Evolutionary conservation across 2,113 vertebrate genomes (phyloP).

Genomic region (Phalacrocorax aristotelis): DNA sequence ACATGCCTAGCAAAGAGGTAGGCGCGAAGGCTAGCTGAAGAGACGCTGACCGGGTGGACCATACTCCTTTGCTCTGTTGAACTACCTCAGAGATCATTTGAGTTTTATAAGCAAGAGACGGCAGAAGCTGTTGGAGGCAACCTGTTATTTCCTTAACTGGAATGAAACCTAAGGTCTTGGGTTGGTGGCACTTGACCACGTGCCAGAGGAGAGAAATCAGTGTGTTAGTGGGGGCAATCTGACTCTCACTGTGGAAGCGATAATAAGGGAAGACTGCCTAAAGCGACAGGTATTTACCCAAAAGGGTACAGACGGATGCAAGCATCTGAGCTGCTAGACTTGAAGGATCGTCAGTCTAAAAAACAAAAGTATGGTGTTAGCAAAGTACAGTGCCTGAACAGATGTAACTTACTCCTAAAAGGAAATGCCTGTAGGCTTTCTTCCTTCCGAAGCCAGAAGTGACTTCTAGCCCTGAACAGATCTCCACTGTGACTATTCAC

Average conservation of each 20-base stretch:
- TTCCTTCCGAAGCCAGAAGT: conserved; percentile 49
- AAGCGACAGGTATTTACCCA: conserved; percentile 59
- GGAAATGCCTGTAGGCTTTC: conserved; percentile 41
- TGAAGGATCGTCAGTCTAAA: conserved; percentile 55
- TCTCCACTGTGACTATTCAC: not conserved
- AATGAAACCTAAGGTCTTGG: not conserved
- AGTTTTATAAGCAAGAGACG: not conserved
- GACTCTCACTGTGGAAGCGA: not conserved
- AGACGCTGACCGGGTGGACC: not conserved
- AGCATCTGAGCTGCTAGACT: conserved; percentile 71
- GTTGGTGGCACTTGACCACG: not conserved
- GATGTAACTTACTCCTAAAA: conserved; percentile 52
- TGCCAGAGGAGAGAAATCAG: not conserved
- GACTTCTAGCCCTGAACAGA: conserved; percentile 48
- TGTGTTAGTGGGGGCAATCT: not conserved
- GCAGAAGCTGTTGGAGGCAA: not conserved
- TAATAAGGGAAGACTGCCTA: not conserved
- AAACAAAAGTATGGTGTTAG: conserved; percentile 63
- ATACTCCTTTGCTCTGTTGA: not conserved
- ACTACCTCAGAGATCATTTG: not conserved
- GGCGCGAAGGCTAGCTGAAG: not conserved
- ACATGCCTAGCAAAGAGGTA: not conserved
- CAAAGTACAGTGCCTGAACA: conserved; percentile 60
- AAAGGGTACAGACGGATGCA: conserved; percentile 46
- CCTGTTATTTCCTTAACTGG: not conserved